Percentiles rank a stretch among this genome's conserved stretches.
Conservation (phyloP, 2,113 vertebrate species). For the Phylloscopus trochiloides region DNA sequence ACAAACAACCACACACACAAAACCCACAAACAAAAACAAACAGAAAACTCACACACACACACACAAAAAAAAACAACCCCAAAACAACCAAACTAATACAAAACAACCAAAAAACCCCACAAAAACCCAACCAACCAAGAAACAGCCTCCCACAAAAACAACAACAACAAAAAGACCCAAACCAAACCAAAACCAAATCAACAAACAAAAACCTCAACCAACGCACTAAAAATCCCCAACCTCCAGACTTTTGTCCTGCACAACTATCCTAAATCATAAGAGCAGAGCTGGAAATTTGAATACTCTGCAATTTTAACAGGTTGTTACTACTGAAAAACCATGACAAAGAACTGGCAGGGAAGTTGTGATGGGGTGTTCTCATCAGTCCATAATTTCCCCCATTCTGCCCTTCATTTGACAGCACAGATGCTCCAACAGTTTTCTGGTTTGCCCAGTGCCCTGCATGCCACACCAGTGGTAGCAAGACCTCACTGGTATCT, state of each 20-base stretch:
- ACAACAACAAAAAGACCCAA: too few relatives aligned
- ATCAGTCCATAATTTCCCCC: neutral
- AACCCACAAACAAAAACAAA: neutral
- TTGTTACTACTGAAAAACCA: neutral
- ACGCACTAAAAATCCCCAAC: fast-evolving
- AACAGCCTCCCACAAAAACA: neutral
- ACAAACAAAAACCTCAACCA: neutral
- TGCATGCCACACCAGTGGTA: neutral
- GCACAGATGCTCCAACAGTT: conserved; percentile 1
- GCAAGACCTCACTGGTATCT: neutral
- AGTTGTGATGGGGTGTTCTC: neutral
- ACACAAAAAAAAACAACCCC: too few relatives aligned
- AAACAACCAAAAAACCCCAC: neutral
- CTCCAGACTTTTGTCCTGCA: neutral
- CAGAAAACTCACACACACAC: neutral
- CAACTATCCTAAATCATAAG: neutral
- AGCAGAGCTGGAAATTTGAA: neutral
- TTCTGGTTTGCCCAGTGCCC: neutral
- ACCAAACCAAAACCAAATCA: neutral
- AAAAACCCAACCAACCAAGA: neutral
- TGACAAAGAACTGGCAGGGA: neutral
- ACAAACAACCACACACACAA: neutral
- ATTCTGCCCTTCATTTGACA: neutral
- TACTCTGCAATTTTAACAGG: neutral
- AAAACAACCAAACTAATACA: neutral